A percentile compares a stretch with the other conserved stretches of the same genome.
Evolutionary conservation across 1,140 invertebrate genomes (phyloP).

Genomic region (Drosophila kikkawai): DNA sequence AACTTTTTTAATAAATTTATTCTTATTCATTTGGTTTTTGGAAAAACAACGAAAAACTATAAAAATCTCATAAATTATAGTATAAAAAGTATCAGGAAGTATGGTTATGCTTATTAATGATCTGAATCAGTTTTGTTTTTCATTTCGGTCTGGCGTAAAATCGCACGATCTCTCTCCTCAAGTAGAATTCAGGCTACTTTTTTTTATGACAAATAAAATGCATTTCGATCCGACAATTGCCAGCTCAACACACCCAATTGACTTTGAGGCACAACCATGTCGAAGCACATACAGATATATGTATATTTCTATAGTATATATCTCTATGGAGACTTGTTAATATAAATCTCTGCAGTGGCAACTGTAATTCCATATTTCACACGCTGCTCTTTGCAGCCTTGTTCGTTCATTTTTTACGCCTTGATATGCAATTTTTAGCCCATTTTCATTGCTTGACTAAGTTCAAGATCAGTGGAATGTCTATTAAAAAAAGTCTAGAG

Average conservation of each 20-base stretch:
- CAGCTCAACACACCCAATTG: conserved; percentile 61
- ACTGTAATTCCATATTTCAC: conserved; percentile 58
- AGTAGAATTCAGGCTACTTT: conserved; percentile 21
- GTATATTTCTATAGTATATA: neutral
- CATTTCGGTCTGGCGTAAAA: conserved; percentile 8
- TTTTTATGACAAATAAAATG: conserved; percentile 51
- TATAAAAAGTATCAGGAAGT: conserved; percentile 11
- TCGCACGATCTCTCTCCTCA: conserved; percentile 20
- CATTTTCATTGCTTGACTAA: conserved; percentile 32
- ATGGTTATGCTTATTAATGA: conserved; percentile 14
- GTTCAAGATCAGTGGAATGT: conserved; percentile 64
- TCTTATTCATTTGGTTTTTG: neutral
- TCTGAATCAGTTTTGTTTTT: conserved; percentile 28
- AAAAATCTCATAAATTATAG: neutral
- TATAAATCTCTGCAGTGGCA: conserved; percentile 14
- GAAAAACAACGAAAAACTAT: neutral
- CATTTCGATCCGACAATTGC: conserved; percentile 27
- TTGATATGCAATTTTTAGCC: conserved; percentile 31
- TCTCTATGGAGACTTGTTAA: conserved; percentile 7
- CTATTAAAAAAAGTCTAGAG: conserved; percentile 8
- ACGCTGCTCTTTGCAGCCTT: conserved; percentile 41
- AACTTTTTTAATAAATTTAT: neutral
- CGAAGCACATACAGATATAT: conserved; percentile 23
- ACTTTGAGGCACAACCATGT: conserved; percentile 51
- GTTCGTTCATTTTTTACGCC: conserved; percentile 57